Percentiles rank a stretch among this genome's conserved stretches.
These are phyloP conservation scores for Lasioglossum albipes DNA, from an alignment of 1,140 invertebrate genomes.

Conservation along the genomic window DNA sequence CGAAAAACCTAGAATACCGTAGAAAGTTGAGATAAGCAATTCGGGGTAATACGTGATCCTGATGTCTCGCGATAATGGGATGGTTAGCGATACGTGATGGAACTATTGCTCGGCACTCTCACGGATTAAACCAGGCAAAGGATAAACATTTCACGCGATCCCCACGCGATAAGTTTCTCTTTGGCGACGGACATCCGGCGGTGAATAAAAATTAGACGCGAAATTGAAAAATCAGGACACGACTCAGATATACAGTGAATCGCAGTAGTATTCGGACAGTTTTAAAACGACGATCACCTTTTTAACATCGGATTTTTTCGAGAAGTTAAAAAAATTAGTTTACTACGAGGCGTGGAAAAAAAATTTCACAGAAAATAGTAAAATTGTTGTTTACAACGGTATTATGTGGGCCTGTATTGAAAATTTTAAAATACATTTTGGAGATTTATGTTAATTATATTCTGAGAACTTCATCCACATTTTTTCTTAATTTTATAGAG, in stretches of 20 bases:
- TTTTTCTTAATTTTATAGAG: too few relatives aligned
- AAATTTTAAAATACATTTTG: too few relatives aligned
- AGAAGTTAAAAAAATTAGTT: too few relatives aligned
- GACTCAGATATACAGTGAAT: conserved; percentile 26
- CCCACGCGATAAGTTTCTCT: not conserved
- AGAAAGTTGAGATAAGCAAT: conserved; percentile 15
- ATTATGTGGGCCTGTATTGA: too few relatives aligned
- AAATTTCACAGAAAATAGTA: too few relatives aligned
- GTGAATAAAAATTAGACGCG: conserved; percentile 5
- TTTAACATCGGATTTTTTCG: too few relatives aligned
- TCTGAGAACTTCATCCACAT: too few relatives aligned
- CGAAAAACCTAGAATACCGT: not conserved
- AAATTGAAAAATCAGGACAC: conserved; percentile 42
- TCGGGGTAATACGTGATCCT: not conserved
- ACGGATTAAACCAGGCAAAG: not conserved
- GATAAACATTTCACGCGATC: conserved; percentile 4
- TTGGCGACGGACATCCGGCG: not conserved
- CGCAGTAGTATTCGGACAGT: not conserved
- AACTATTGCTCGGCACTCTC: conserved; percentile 6
- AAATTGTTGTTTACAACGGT: too few relatives aligned
- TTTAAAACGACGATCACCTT: conserved; percentile 2
- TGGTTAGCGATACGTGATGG: not conserved
- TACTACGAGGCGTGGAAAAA: too few relatives aligned
- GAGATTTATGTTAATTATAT: too few relatives aligned
- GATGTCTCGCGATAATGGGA: not conserved